Base-by-base conservation (phyloP, 2,888 invertebrate species). In the Cepaea hortensis region DNA sequence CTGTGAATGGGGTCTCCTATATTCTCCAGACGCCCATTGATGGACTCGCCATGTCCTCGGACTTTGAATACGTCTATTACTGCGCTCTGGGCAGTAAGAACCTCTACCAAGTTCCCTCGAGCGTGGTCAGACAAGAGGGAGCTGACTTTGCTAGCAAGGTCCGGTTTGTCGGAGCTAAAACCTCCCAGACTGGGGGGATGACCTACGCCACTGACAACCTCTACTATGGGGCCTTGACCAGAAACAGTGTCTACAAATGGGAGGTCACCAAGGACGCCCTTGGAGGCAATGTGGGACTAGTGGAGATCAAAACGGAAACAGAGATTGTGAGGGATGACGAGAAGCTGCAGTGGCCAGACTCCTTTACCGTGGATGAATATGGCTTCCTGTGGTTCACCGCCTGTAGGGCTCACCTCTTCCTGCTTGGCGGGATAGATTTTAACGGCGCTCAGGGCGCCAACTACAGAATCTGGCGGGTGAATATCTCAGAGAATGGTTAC, bases 371-470 rank as follows among this genome's bases (percentile, higher is more conserved):
- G 15, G 90, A 90, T 70, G 87, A 88, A 68, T 35, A 80, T n/a
- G 91, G 91, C 11, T 89, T 91, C 79, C 88, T 92, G 50, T 92
- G 92, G 92, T 91, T 92, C 81, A 90, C 91, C 9, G 90, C 91
- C 11, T 91, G 91, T 81, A 89, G 90, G 18, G 86, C 91, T 23
- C 89, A 90, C 18, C 87, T 87, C 11, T 91, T 89, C 81, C 85
- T 91, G 18, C 72, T 88, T 55, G 88, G 88, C 11, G 61, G 62
- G 3, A 87, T 87, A 75, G 88, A 88, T 72, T 89, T 87, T 55
- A 20, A 46, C 46, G 88, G 88, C 6, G 50, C 70, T 15, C n/a
- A 81, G 15, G 87, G 87, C 3, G 61, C 87, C 48, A 88, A 86
- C 80, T 85, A 85, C 81, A 87, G 86, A 48, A 85, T 89, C 65